A percentile compares a stretch with the other conserved stretches of the same genome.
phyloP scores from a whole-genome alignment of 2,888 invertebrate species.

The Drosophila heteroneura region DNA sequence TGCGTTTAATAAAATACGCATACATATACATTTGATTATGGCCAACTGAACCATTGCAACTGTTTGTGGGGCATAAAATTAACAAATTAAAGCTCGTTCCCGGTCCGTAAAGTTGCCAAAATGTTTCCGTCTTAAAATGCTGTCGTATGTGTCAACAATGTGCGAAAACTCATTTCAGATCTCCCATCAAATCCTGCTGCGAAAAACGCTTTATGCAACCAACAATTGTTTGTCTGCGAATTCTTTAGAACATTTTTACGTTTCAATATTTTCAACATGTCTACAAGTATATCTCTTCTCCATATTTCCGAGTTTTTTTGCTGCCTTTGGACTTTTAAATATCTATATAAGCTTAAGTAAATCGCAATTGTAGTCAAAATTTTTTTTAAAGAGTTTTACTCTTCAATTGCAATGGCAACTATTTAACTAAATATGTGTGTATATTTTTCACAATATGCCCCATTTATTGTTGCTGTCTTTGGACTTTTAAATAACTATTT shows the following conservation, averaged over 20 bases:
- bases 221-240: constrained; percentile 16
- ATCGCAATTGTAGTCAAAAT: too few relatives aligned
- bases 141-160: constrained; percentile 65
- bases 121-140: constrained; percentile 59
- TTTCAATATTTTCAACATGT: not conserved
- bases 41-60: constrained; percentile 37
- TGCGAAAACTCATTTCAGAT: constrained; percentile 43
- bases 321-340: not conserved
- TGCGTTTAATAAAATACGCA: constrained; percentile 21
- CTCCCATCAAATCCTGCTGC: constrained; percentile 40
- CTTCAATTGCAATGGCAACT: too few relatives aligned
- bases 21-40: constrained; percentile 18
- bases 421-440: too few relatives aligned
- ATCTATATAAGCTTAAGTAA: not conserved
- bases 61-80: constrained; percentile 32
- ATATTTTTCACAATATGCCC: not conserved
- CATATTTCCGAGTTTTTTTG: not conserved
- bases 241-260: not conserved
- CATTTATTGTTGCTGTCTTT: not conserved
- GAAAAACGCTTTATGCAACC: constrained; percentile 44
- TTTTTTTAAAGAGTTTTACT: too few relatives aligned
- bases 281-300: not conserved
- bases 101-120: constrained; percentile 52
- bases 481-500: not conserved
- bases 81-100: constrained; percentile 46